phyloP scores from a whole-genome alignment of 2,113 vertebrate species.

The Charina bottae region DNA sequence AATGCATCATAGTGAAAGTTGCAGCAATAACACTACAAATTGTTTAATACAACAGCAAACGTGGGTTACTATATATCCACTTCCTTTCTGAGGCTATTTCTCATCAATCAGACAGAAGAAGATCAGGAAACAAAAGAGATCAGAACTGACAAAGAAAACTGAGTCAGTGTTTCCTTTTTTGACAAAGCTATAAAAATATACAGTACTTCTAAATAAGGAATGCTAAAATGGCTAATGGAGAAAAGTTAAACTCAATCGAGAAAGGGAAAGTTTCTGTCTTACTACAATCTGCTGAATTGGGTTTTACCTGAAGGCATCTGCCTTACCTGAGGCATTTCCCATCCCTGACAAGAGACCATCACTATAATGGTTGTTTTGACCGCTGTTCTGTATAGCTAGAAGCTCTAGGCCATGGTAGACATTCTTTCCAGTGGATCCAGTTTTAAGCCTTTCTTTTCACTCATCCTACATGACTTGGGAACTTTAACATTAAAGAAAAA shows the following conservation, averaged over 20 bases:
- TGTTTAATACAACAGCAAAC: slow-evolving; percentile 47
- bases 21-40: slow-evolving; percentile 11
- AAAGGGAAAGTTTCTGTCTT: slow-evolving; percentile 70
- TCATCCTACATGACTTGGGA: no score
- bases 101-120: slow-evolving; percentile 38
- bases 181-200: slow-evolving; percentile 71
- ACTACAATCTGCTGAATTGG: slow-evolving; percentile 48
- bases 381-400: no score
- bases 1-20: slow-evolving; percentile 25
- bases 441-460: no score
- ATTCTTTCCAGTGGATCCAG: no score
- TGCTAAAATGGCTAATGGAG: slow-evolving; percentile 49
- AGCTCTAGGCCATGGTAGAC: no score
- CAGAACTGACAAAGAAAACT: slow-evolving; percentile 65
- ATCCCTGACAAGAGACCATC: no score
- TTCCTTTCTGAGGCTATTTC: slow-evolving; percentile 57
- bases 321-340: no score
- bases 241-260: slow-evolving; percentile 67
- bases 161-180: slow-evolving; percentile 68
- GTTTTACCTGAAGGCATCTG: background rate
- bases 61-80: slow-evolving; percentile 46
- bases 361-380: no score
- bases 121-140: slow-evolving; percentile 57
- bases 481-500: no score
- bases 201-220: background rate